phyloP scores from a whole-genome alignment of 1,140 invertebrate genomes.

The Ips typographus region DNA sequence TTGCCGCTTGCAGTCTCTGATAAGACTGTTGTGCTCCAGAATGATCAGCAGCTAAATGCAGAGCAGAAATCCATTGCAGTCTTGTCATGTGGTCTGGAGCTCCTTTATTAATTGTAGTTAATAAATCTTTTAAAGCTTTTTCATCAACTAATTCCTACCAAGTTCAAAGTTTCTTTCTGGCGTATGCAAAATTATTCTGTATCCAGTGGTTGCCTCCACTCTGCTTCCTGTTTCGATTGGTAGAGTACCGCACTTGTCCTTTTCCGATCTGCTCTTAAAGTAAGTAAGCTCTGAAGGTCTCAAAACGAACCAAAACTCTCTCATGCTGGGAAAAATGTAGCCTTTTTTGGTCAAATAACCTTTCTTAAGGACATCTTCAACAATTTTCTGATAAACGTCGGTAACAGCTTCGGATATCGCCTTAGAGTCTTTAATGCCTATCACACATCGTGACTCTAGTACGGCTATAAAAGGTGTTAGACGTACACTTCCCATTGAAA shows the following conservation, averaged over 20 bases:
- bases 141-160: conserved; percentile 37
- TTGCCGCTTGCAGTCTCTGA: conserved; percentile 64
- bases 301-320: conserved; percentile 80
- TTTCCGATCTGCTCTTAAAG: conserved; percentile 71
- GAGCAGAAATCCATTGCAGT: conserved; percentile 70
- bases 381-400: conserved; percentile 74
- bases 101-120: conserved; percentile 33
- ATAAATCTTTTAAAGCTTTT: conserved; percentile 8
- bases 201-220: conserved; percentile 60
- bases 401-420: conserved; percentile 71
- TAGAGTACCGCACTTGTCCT: conserved; percentile 69
- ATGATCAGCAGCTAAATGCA: conserved; percentile 68
- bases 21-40: conserved; percentile 61
- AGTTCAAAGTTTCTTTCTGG: conserved; percentile 69
- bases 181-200: conserved; percentile 62
- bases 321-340: conserved; percentile 71
- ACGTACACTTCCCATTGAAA: conserved; percentile 62
- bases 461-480: conserved; percentile 72
- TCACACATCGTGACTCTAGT: conserved; percentile 68
- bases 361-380: conserved; percentile 82
- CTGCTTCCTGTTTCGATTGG: conserved; percentile 64
- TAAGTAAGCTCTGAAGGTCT: conserved; percentile 72
- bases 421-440: conserved; percentile 60
- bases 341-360: conserved; percentile 70
- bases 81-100: conserved; percentile 68